Base-by-base conservation (phyloP, 2,888 invertebrate genomes). In the Lasius fuliginosus region DNA sequence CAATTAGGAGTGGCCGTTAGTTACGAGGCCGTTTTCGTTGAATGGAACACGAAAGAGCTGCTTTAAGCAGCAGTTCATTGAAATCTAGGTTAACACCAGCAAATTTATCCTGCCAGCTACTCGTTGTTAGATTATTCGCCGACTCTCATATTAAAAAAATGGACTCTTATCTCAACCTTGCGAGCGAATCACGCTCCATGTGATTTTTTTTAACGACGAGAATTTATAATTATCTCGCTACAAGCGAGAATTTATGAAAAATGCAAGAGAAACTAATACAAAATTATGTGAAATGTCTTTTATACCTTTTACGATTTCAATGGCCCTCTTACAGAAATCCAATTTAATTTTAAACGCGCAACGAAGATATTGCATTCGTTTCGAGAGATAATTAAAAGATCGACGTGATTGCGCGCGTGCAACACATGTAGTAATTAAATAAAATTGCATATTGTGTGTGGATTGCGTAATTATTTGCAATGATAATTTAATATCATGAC, bases 1-100 rank as follows among this genome's bases (percentile, higher is more conserved):
- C 89, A 92, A 92, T 92, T 91, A 91, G 88, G 86, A 87, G 76
- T 88, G 42, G 83, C 71, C 84, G 88, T 89, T 87, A 85, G 86
- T 89, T 86, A 85, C 86, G 69, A 65, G 60, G 53, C 77, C 46
- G 65, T 67, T 82, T 85, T 82, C 69, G 67, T 49, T 77, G 85
- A 83, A 86, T 82, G 71, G 86, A 60, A 82, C 83, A 67, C 75
- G 85, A 90, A 86, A 83, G 86, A 85, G 83, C 79, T 69, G 86
- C 84, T 86, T 86, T 85, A 88, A 89, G 84, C 89, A 81, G 86
- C 81, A 49, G 85, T 89, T 83, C 89, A 85, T 88, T 87, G 87
- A 86, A 90, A 90, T 87, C 90, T 89, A 68, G 89, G 89, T 90
- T 90, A 90, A 90, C 89, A 87, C 86, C 81, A 84, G 89, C 87